These are phyloP conservation scores for Nestor notabilis DNA, from an alignment of 2,113 vertebrate genomes.

Conservation along the genomic window DNA sequence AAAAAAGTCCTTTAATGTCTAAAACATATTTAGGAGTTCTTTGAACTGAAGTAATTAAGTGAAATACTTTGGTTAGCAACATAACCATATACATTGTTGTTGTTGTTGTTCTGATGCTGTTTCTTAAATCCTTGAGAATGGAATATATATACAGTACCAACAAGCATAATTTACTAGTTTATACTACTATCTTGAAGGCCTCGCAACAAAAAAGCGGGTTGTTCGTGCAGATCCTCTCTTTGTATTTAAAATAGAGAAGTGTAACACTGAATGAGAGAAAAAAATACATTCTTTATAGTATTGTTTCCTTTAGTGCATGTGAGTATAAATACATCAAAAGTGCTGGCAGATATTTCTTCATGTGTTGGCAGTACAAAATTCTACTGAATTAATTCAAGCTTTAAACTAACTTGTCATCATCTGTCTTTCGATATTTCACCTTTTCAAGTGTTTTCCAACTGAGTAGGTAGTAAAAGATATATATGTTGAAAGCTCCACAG, in stretches of 20 bases:
- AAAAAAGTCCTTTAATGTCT: neutral
- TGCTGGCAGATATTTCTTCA: neutral
- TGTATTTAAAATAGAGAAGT: neutral
- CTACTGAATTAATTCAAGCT: neutral
- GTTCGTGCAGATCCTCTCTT: neutral
- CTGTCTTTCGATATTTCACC: neutral
- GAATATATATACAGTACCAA: neutral
- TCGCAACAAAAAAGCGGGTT: neutral
- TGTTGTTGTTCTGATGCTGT: neutral
- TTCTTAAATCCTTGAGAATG: neutral
- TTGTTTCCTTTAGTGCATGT: neutral
- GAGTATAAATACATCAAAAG: neutral
- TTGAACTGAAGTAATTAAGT: neutral
- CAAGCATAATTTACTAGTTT: neutral
- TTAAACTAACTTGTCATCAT: neutral
- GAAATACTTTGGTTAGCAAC: neutral
- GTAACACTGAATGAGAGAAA: neutral
- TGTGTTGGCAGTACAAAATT: neutral
- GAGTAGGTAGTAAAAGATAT: neutral
- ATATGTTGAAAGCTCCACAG: neutral
- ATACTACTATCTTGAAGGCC: neutral
- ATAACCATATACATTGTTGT: neutral
- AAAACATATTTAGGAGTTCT: neutral
- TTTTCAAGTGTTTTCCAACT: neutral
- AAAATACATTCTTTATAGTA: neutral